phyloP scores from a whole-genome alignment of 2,113 vertebrate genomes.

The Nycticebus coucang region DNA sequence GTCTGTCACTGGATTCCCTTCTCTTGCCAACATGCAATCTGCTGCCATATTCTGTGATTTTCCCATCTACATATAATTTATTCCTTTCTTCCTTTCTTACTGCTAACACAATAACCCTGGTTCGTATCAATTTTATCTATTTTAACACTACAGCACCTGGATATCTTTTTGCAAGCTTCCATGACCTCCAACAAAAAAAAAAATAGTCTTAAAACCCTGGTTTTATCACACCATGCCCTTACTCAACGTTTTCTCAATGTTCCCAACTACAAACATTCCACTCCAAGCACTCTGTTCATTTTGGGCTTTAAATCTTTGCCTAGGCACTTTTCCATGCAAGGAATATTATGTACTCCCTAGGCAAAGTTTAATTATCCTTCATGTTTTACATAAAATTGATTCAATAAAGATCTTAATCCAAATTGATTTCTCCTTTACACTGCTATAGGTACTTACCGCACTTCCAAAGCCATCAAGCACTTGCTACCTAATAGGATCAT shows the following conservation, averaged over 20 bases:
- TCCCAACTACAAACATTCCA: not conserved
- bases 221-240: not conserved
- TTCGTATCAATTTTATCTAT: not conserved
- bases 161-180: slow-evolving; percentile 9
- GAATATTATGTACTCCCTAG: not conserved
- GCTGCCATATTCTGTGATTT: not conserved
- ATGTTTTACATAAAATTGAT: slow-evolving; percentile 10
- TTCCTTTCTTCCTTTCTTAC: not conserved
- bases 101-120: not conserved
- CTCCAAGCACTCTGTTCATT: not conserved
- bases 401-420: slow-evolving; percentile 24
- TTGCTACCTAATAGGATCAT: not conserved
- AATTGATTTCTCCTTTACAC: slow-evolving; percentile 13
- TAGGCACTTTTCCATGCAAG: not conserved
- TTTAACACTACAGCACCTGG: not conserved
- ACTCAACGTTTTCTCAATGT: not conserved
- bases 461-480: not conserved
- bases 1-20: not conserved
- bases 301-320: not conserved
- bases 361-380: slow-evolving; percentile 29
- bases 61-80: not conserved
- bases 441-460: not conserved
- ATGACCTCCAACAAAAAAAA: not conserved
- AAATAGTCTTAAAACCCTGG: not conserved
- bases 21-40: not conserved